Evolutionary conservation across 2,113 vertebrate genomes (phyloP).

Genomic region (Alligator mississippiensis): DNA sequence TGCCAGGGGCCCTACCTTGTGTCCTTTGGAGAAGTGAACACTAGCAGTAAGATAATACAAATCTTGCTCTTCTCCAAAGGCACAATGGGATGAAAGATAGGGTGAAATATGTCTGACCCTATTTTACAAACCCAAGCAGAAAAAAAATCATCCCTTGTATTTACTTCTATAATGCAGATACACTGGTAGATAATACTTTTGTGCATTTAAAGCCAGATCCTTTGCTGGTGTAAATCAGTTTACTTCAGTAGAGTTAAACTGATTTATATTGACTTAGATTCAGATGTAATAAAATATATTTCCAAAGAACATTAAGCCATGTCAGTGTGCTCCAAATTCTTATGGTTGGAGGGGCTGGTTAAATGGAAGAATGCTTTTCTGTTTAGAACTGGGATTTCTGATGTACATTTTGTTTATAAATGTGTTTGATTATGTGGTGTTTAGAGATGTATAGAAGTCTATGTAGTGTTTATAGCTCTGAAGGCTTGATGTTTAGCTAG

Average conservation of each 20-base stretch:
- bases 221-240: background rate
- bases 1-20: background rate
- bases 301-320: background rate
- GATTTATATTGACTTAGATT: background rate
- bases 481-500: background rate
- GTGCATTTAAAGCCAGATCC: background rate
- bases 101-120: background rate
- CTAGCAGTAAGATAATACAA: background rate
- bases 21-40: background rate
- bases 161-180: background rate
- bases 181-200: background rate
- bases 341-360: background rate
- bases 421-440: background rate
- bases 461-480: background rate
- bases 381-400: background rate
- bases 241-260: background rate
- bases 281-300: background rate
- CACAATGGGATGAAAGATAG: background rate
- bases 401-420: background rate
- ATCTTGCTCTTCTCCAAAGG: background rate
- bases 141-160: background rate
- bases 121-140: background rate
- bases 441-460: background rate
- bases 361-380: background rate
- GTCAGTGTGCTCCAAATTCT: background rate